Base-by-base conservation (phyloP, 2,888 invertebrate genomes). In the Catocala fraxini region DNA sequence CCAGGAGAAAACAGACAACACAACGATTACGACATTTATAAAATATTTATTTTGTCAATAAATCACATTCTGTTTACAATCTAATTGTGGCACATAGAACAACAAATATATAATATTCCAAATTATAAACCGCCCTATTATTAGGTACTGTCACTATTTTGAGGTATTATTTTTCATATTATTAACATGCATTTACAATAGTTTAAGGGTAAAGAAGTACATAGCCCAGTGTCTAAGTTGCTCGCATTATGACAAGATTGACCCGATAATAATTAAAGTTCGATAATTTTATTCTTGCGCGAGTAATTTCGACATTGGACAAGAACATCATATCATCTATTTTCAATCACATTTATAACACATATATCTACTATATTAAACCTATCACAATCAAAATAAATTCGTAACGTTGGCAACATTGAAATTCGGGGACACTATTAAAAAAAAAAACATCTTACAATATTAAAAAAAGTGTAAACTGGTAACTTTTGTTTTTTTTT, bases 31-130 rank as follows among this genome's bases (percentile, higher is more conserved):
- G 85, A 93, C 92, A 92, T 92, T 93, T 90, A 92, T 93, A 93
- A 93, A 93, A 93, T 92, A 91, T 91, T 89, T 91, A 91, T 90
- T 91, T 87, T 88, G 67, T 77, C 83, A 90, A 91, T 90, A 92
- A 91, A 92, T 91, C 89, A 91, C 91, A 89, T 83, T 89, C 85
- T 86, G 86, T 88, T 87, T 87, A 90, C 85, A 87, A 86, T 86
- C 87, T 89, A 91, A 84, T 84, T 85, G 91, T 93, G 93, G 93
- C 93, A 93, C 93, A 89, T 91, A 75, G 81, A 89, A 89, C 88
- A 92, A 92, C 90, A 89, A 89, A 89, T 86, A 90, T 89, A 89
- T 87, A 84, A 75, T 85, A 80, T 79, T 75, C 80, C 83, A 80
- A 76, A 77, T 80, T 70, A 77, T 77, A 68, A 70, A 70, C 52